Evolutionary conservation across 1,140 invertebrate species (phyloP).

Genomic region (Drosophila nasuta): DNA sequence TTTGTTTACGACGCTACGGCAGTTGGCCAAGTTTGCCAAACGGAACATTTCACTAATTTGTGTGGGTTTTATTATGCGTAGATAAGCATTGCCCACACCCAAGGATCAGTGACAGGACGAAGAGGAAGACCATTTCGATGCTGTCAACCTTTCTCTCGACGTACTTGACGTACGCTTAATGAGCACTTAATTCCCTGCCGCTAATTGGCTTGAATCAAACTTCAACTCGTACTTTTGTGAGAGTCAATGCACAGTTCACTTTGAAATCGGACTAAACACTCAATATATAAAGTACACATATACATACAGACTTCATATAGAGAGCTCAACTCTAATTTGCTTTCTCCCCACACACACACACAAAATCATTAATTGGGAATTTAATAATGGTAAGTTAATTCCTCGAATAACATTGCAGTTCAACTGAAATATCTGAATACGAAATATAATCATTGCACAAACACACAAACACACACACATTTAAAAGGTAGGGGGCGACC

Average conservation of each 20-base stretch:
- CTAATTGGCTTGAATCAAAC: conserved; percentile 61
- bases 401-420: conserved; percentile 34
- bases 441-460: conserved; percentile 33
- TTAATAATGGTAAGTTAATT: conserved; percentile 63
- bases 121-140: background rate
- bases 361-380: conserved; percentile 11
- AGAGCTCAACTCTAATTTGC: conserved; percentile 14
- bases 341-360: background rate
- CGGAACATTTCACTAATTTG: conserved; percentile 66
- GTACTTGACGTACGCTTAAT: conserved; percentile 54
- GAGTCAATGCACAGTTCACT: background rate
- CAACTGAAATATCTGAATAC: conserved; percentile 23
- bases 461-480: conserved; percentile 16
- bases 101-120: background rate
- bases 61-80: conserved; percentile 71
- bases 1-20: conserved; percentile 72
- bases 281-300: background rate
- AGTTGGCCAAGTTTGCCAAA: conserved; percentile 49
- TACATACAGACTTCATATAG: background rate
- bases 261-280: background rate
- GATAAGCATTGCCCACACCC: conserved; percentile 20
- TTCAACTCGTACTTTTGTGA: background rate
- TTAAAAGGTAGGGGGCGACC: conserved; percentile 16
- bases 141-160: conserved; percentile 7
- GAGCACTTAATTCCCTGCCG: conserved; percentile 67